These are phyloP conservation scores for human DNA, from an alignment of 2,113 vertebrate species.

Conservation along the genomic window DNA sequence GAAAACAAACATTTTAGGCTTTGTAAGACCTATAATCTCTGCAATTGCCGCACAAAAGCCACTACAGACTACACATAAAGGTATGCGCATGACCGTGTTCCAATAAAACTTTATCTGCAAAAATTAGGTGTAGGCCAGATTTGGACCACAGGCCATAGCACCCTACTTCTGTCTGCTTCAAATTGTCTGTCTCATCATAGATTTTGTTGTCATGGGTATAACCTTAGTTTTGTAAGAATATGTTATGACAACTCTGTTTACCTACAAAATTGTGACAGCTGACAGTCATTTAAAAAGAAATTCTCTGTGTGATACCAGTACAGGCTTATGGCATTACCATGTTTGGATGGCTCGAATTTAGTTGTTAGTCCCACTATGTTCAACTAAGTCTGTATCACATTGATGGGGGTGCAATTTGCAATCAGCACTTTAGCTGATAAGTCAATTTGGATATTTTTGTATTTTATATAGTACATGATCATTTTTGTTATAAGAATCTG, in stretches of 20 bases:
- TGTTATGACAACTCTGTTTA: neutral
- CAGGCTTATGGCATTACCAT: neutral
- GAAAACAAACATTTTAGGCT: neutral
- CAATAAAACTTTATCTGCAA: slow-evolving; percentile 51
- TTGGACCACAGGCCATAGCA: neutral
- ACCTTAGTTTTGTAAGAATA: neutral
- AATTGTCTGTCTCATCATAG: neutral
- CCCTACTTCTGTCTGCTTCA: neutral
- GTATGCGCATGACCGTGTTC: neutral
- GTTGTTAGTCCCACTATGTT: neutral
- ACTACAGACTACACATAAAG: neutral
- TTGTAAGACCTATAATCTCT: neutral
- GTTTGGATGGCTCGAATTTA: neutral
- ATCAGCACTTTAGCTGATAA: neutral
- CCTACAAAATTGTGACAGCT: neutral
- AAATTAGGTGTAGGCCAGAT: neutral
- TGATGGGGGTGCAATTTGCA: neutral
- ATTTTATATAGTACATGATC: neutral
- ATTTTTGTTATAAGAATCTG: neutral
- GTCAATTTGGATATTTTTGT: neutral
- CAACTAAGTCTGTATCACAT: neutral
- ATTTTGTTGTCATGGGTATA: neutral
- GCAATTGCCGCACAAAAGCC: neutral
- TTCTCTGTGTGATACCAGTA: neutral
- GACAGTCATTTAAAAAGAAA: neutral